phyloP scores from a whole-genome alignment of 2,888 invertebrate species.

The Pomacea canaliculata region DNA sequence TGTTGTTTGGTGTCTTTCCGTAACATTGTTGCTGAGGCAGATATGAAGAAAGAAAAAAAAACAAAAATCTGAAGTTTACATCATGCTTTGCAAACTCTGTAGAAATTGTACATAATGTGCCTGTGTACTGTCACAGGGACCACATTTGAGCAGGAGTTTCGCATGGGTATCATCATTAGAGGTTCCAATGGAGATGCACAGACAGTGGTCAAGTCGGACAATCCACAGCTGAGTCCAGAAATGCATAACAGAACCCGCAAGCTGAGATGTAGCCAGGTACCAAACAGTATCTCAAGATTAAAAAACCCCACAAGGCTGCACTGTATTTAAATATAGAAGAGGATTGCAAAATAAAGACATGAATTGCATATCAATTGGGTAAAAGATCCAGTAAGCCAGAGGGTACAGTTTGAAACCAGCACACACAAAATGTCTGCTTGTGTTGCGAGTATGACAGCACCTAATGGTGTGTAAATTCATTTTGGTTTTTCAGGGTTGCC shows the following conservation, averaged over 20 bases:
- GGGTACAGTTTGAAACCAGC: too few species aligned
- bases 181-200: slow-evolving; percentile 84
- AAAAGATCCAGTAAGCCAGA: too few species aligned
- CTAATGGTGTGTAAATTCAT: too few species aligned
- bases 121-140: slow-evolving; percentile 77
- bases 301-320: neutral
- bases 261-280: slow-evolving; percentile 78
- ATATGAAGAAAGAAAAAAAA: neutral
- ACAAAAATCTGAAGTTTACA: neutral
- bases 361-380: too few species aligned
- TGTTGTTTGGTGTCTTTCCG: neutral
- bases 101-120: neutral
- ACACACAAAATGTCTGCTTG: too few species aligned
- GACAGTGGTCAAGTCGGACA: slow-evolving; percentile 75
- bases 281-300: slow-evolving; percentile 7
- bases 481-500: too few species aligned
- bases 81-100: neutral
- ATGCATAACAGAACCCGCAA: slow-evolving; percentile 86
- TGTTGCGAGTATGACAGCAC: too few species aligned
- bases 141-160: slow-evolving; percentile 88
- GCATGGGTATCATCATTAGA: slow-evolving; percentile 86
- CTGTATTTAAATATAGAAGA: too few species aligned
- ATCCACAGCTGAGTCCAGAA: slow-evolving; percentile 71
- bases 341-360: too few species aligned
- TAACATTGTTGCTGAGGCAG: neutral